Conservation (phyloP, 2,888 invertebrate species). For the Coremacera marginata region DNA sequence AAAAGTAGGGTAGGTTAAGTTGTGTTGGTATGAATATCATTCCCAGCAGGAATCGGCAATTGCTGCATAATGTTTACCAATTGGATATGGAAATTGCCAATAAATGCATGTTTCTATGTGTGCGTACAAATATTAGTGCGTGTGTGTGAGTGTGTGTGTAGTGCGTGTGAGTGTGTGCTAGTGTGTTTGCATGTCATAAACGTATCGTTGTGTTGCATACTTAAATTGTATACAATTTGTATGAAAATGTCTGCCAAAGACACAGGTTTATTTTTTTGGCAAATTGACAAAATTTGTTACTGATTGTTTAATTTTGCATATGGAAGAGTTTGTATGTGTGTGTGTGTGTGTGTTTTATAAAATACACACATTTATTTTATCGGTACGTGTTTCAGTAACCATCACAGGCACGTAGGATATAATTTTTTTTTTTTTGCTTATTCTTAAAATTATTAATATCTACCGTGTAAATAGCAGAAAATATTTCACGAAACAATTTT, state of each 20-base stretch:
- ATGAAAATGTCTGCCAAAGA: not conserved
- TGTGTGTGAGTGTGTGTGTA: slow-evolving; percentile 13
- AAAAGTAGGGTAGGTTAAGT: not conserved
- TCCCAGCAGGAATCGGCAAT: slow-evolving; percentile 28
- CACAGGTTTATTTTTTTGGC: slow-evolving; percentile 9
- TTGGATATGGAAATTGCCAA: slow-evolving; percentile 47
- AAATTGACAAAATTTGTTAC: slow-evolving; percentile 30
- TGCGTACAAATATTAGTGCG: not conserved
- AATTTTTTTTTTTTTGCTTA: no score
- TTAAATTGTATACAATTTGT: slow-evolving; percentile 31
- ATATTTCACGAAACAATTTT: no score
- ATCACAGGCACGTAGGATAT: no score
- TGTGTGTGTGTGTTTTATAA: not conserved
- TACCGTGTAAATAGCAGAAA: no score
- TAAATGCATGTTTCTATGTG: slow-evolving; percentile 38
- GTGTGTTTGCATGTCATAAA: not conserved
- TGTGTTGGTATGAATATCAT: slow-evolving; percentile 19
- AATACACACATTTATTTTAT: not conserved
- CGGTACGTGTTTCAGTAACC: no score
- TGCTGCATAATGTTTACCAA: slow-evolving; percentile 46
- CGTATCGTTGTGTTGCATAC: not conserved
- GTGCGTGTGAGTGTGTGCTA: not conserved
- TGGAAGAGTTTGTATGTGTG: slow-evolving; percentile 6
- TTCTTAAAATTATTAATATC: no score
- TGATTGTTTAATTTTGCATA: slow-evolving; percentile 27